These are phyloP conservation scores for Phengaris alcon DNA, from an alignment of 2,888 invertebrate species.

Conservation along the genomic window DNA sequence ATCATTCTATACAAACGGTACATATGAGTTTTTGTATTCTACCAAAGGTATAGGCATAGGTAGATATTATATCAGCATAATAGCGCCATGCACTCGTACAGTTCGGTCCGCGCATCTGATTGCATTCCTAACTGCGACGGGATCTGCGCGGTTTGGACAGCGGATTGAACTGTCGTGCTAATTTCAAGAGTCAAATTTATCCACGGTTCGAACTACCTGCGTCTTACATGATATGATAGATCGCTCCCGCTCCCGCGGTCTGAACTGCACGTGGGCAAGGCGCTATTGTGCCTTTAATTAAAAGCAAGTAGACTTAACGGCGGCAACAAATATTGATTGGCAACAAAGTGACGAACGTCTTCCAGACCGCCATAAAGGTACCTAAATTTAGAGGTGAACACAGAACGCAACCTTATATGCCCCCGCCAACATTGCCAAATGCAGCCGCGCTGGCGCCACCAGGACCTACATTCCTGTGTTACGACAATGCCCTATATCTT, in stretches of 20 bases:
- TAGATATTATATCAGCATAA: no score
- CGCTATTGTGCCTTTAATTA: background rate
- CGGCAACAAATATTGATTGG: background rate
- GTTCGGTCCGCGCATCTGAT: no score
- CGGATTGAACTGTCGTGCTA: no score
- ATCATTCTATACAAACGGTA: background rate
- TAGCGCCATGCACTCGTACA: no score
- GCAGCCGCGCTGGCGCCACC: slow-evolving; percentile 45
- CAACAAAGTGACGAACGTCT: background rate
- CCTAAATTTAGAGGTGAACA: slow-evolving; percentile 31
- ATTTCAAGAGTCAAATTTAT: no score
- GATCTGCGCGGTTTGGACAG: no score
- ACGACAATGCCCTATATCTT: slow-evolving; percentile 50
- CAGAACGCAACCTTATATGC: background rate
- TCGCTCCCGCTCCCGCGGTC: no score
- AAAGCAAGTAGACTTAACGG: background rate
- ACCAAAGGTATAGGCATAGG: no score
- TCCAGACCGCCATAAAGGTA: background rate
- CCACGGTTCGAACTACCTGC: no score
- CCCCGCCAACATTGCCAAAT: slow-evolving; percentile 33
- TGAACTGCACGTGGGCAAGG: background rate
- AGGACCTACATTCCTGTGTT: slow-evolving; percentile 47
- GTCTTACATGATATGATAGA: no score
- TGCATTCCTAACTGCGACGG: no score
- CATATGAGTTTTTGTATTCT: no score